phyloP scores from a whole-genome alignment of 2,113 vertebrate genomes.

The Manacus vitellinus region DNA sequence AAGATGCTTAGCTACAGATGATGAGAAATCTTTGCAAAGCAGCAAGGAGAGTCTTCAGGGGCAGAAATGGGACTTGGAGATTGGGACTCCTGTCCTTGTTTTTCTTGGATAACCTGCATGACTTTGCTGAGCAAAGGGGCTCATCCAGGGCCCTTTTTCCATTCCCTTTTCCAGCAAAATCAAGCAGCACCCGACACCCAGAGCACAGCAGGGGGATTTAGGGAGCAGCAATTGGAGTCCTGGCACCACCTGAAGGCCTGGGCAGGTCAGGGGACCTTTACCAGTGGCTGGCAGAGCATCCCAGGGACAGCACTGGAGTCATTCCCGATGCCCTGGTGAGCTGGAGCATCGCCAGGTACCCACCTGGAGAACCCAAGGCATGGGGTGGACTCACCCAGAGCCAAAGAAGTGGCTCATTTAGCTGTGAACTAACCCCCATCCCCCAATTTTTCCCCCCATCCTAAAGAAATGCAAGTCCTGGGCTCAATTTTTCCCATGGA shows the following conservation, averaged over 20 bases:
- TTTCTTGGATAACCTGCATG: neutral
- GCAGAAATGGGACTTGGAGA: neutral
- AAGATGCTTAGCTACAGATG: neutral
- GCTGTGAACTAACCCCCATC: neutral
- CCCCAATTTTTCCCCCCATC: neutral
- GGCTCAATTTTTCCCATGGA: neutral
- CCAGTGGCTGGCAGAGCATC: neutral
- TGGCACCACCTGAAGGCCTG: neutral
- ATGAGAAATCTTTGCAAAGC: neutral
- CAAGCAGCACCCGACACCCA: neutral
- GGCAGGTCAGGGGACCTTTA: neutral
- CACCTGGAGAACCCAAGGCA: neutral
- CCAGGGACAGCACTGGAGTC: fast-evolving
- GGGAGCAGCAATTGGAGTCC: neutral
- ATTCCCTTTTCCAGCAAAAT: neutral
- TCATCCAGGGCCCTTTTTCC: neutral
- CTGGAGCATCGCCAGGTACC: neutral
- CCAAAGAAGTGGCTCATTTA: neutral
- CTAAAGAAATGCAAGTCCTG: neutral
- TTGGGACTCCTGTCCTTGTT: neutral
- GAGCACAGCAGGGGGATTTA: neutral
- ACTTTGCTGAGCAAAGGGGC: neutral
- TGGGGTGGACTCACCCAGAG: neutral
- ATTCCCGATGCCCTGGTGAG: neutral
- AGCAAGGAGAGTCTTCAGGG: neutral